These are phyloP conservation scores for Apodemia mormo DNA, from an alignment of 2,888 invertebrate species.

Conservation along the genomic window DNA sequence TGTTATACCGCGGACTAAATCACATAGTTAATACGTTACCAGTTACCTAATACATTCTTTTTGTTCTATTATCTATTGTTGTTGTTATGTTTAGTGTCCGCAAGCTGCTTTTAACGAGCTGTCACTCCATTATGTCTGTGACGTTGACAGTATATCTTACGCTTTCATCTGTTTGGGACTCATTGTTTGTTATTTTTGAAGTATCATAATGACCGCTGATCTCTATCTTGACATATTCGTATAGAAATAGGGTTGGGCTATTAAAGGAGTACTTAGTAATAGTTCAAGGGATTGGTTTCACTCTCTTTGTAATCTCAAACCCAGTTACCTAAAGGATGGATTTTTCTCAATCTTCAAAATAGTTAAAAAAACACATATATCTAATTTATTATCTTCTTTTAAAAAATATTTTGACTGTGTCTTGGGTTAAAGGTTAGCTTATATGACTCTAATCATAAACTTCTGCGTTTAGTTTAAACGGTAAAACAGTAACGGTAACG, in stretches of 20 bases:
- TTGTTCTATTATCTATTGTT: slow-evolving; percentile 4
- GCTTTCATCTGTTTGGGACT: slow-evolving; percentile 48
- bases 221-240: slow-evolving; percentile 43
- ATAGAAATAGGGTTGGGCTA: neutral
- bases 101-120: slow-evolving; percentile 50
- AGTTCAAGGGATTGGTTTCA: neutral
- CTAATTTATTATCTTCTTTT: no score
- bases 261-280: neutral
- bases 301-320: no score
- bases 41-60: neutral
- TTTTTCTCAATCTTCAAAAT: no score
- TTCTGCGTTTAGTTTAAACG: no score
- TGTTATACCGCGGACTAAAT: neutral
- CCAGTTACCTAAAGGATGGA: no score
- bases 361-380: no score
- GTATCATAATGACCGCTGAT: slow-evolving; percentile 37
- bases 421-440: no score
- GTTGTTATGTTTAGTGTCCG: neutral
- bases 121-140: slow-evolving; percentile 49
- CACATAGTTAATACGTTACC: neutral
- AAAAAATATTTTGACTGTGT: no score
- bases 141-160: slow-evolving; percentile 45
- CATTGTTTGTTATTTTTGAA: slow-evolving; percentile 40
- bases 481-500: no score
- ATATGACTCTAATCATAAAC: no score